A percentile compares a stretch with the other conserved stretches of the same genome.
Evolutionary conservation across 2,113 vertebrate species (phyloP).

Genomic region (Tetrax tetrax): DNA sequence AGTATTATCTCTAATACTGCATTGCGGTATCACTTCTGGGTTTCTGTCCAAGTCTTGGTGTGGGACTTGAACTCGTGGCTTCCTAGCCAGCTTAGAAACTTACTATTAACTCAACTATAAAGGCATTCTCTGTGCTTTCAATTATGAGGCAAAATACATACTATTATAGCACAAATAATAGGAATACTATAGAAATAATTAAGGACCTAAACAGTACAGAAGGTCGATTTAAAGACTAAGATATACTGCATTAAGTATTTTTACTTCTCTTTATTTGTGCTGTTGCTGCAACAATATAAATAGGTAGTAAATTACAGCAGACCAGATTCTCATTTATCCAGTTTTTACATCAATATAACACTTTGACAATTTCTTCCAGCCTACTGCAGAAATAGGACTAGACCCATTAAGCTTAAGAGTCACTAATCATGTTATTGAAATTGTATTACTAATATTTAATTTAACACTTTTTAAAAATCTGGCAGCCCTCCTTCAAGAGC

Average conservation of each 20-base stretch:
- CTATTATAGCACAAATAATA: not conserved
- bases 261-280: not conserved
- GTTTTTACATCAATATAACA: not conserved
- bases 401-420: not conserved
- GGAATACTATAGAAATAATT: not conserved
- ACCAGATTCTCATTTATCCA: not conserved
- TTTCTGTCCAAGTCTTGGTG: slow-evolving; percentile 18
- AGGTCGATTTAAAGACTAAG: not conserved
- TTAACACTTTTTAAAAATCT: not conserved
- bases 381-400: not conserved
- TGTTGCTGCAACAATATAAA: not conserved
- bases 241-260: not conserved
- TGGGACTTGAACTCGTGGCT: not conserved
- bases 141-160: not conserved
- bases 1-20: not conserved
- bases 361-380: not conserved
- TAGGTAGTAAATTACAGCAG: not conserved
- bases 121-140: not conserved
- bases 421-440: not conserved
- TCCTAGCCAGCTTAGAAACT: not conserved
- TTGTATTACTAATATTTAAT: slow-evolving; percentile 21
- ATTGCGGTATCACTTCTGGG: slow-evolving; percentile 15
- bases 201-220: not conserved
- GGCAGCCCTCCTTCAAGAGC: not conserved
- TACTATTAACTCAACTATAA: not conserved